phyloP scores from a whole-genome alignment of 2,888 invertebrate genomes.

The Diarsia brunnea region DNA sequence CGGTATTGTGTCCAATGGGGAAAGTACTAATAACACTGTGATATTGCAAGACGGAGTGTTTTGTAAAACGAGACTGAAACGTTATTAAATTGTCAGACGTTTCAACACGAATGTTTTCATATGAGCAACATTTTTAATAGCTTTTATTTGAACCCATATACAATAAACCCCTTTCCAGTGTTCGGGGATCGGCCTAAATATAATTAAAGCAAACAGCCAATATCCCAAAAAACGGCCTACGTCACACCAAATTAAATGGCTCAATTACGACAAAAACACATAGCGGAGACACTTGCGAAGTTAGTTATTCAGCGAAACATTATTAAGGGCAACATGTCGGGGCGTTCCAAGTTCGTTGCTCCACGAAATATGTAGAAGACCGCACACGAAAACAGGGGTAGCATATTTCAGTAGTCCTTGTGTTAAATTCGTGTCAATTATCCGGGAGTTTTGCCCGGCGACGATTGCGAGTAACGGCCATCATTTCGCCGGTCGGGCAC shows the following conservation, averaged over 20 bases:
- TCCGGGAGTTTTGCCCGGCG: slow-evolving; percentile 84
- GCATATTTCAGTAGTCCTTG: slow-evolving; percentile 78
- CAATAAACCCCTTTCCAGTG: slow-evolving; percentile 23
- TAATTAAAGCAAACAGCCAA: slow-evolving; percentile 50
- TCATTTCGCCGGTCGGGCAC: slow-evolving; percentile 81
- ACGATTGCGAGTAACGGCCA: slow-evolving; percentile 85
- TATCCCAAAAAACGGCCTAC: slow-evolving; percentile 45
- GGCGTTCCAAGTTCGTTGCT: slow-evolving; percentile 67
- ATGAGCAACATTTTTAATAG: slow-evolving; percentile 21
- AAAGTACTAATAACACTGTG: slow-evolving; percentile 47
- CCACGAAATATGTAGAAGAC: slow-evolving; percentile 70
- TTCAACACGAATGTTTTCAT: slow-evolving; percentile 26
- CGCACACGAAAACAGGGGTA: slow-evolving; percentile 70
- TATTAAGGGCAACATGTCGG: slow-evolving; percentile 64
- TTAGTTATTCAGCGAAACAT: slow-evolving; percentile 67
- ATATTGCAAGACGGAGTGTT: slow-evolving; percentile 40
- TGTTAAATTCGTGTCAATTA: slow-evolving; percentile 87
- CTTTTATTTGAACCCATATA: slow-evolving; percentile 27
- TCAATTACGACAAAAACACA: slow-evolving; percentile 63
- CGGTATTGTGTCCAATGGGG: slow-evolving; percentile 56
- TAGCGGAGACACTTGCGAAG: slow-evolving; percentile 52
- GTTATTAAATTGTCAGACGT: slow-evolving; percentile 40
- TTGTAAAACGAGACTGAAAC: slow-evolving; percentile 37
- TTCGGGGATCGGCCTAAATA: slow-evolving; percentile 21
- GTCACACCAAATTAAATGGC: slow-evolving; percentile 59